Evolutionary conservation across 2,888 invertebrate species (phyloP).

Genomic region (Tetramorium bicarinatum): DNA sequence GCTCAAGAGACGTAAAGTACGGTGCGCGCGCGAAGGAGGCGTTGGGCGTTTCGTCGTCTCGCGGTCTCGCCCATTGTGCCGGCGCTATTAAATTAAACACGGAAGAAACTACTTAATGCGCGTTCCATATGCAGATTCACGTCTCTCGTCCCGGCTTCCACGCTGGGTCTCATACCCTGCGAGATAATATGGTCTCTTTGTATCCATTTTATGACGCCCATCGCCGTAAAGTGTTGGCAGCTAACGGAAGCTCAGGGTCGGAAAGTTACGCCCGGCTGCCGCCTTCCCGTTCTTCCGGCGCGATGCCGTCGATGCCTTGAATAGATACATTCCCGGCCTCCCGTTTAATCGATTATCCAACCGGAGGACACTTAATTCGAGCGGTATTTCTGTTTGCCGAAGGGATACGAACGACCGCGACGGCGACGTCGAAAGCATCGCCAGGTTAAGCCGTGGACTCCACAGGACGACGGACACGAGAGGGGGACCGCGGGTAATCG

Average conservation of each 20-base stretch:
- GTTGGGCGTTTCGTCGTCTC: slow-evolving; percentile 65
- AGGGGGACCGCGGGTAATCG: not conserved
- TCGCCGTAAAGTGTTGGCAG: slow-evolving; percentile 79
- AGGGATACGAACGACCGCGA: slow-evolving; percentile 26
- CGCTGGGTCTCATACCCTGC: slow-evolving; percentile 66
- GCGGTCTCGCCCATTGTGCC: slow-evolving; percentile 73
- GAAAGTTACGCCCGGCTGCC: slow-evolving; percentile 64
- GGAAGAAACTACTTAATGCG: slow-evolving; percentile 85
- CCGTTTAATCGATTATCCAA: slow-evolving; percentile 23
- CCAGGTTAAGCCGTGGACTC: slow-evolving; percentile 23
- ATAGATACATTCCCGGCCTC: slow-evolving; percentile 9
- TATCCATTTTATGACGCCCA: slow-evolving; percentile 84
- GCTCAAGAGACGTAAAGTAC: slow-evolving; percentile 63
- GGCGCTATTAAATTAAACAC: slow-evolving; percentile 84
- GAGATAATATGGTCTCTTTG: slow-evolving; percentile 83
- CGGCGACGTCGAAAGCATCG: slow-evolving; percentile 21
- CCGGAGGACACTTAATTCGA: slow-evolving; percentile 41
- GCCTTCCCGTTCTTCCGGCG: slow-evolving; percentile 46
- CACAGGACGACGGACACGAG: not conserved
- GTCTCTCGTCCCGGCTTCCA: slow-evolving; percentile 76
- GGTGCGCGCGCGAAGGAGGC: slow-evolving; percentile 57
- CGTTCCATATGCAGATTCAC: slow-evolving; percentile 85
- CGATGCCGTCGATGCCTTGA: not conserved
- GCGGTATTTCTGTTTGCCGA: slow-evolving; percentile 45
- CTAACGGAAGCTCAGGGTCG: slow-evolving; percentile 60